phyloP scores from a whole-genome alignment of 2,797 vertebrate genomes.

The Cyclura pinguis region DNA sequence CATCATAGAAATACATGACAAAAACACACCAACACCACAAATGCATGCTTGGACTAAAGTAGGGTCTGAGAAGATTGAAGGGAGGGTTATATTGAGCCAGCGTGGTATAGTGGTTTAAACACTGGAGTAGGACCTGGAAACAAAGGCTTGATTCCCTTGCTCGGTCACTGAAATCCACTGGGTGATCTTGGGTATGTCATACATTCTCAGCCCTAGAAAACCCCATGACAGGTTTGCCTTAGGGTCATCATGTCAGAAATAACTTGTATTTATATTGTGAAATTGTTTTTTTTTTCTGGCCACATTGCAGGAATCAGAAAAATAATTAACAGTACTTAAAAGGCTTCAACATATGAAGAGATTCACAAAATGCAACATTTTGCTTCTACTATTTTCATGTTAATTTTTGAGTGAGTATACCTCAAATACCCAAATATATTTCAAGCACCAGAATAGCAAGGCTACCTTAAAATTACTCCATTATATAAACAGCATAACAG shows the following conservation, averaged over 20 bases:
- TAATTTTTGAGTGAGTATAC: background rate
- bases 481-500: background rate
- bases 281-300: background rate
- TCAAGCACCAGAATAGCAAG: background rate
- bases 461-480: background rate
- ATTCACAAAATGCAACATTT: background rate
- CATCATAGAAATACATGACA: background rate
- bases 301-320: background rate
- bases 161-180: no score
- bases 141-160: no score
- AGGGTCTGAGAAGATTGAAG: background rate
- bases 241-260: no score
- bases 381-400: background rate
- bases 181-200: no score
- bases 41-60: background rate
- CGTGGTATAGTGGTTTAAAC: no score
- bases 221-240: no score
- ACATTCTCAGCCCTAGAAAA: no score
- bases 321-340: background rate
- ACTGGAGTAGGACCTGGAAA: no score
- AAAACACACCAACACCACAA: background rate
- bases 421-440: background rate
- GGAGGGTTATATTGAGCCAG: no score
- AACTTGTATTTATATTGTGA: no score
- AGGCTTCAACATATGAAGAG: conserved; percentile 1